Evolutionary conservation across 2,113 vertebrate species (phyloP), one percentile per base, ranked within the genome.

Genomic region (Esox niger): DNA sequence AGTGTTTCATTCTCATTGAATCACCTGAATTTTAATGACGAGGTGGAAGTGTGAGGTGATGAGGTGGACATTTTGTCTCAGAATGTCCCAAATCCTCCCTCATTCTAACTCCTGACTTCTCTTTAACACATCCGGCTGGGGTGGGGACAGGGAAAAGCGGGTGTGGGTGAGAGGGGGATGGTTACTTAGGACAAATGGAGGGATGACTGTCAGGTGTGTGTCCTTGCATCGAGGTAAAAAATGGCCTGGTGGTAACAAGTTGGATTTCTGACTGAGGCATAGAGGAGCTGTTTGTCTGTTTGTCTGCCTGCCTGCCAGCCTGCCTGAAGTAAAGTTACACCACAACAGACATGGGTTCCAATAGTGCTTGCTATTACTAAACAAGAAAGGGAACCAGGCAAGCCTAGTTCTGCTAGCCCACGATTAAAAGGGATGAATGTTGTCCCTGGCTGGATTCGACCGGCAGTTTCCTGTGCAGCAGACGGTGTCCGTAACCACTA

Each of bases 211-310:
- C 31, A 8, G 31, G 35, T 3, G 4, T 63, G 38, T 38, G 32
- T 11, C 23, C 13, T 23, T 63, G 62, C 29, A 9, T 29, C 15
- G 26, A 27, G 35, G 62, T 38, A 46, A 25, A 35, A 29, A 25
- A 47, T 46, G 25, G 32, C 6, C 20, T 62, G 31, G 13, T 38
- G 31, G 60, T 38, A 10, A 23, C 17, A 25, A 10, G 31, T 11
- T 52, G 13, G n/a, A 21, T 17, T 52, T 23, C 47, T 52, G 47
- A 52, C 6, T 52, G 6, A 52, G 7, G 8, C 47, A 17, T 59
- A 26, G 52, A 30, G 20, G 46, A 64, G 46, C 30, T 21, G 63
- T 64, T 46, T 52, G 27, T 49, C 29, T 64, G 23, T 43, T 15
- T 29, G 46, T 64, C 62, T 52, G 27, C 30, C 29, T 64, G 33